Conservation (phyloP, 2,113 vertebrate species). For the Oenanthe oenanthe region DNA sequence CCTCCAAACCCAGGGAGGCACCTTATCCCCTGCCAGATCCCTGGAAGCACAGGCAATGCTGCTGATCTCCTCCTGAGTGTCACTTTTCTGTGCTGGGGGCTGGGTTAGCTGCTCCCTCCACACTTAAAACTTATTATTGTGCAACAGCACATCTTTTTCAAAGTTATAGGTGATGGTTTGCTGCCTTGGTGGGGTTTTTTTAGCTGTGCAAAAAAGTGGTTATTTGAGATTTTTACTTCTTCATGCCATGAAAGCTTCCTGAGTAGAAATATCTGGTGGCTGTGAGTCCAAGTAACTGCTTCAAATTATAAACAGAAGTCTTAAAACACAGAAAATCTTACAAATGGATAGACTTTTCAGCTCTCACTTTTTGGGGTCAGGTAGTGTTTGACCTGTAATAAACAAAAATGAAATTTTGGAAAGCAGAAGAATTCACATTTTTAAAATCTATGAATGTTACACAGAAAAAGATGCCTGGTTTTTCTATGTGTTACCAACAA, state of each 20-base stretch:
- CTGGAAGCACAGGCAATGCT: neutral
- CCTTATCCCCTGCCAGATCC: neutral
- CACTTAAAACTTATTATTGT: neutral
- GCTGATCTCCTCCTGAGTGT: neutral
- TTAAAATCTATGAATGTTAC: neutral
- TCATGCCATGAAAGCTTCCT: neutral
- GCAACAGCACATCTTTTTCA: neutral
- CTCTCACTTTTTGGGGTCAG: neutral
- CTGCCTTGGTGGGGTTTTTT: neutral
- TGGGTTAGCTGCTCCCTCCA: neutral
- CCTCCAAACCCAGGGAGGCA: neutral
- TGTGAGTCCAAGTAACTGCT: neutral
- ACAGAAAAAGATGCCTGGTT: neutral
- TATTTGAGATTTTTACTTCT: neutral
- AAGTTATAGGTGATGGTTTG: neutral
- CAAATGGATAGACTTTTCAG: neutral
- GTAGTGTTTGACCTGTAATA: neutral
- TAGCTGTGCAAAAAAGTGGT: neutral
- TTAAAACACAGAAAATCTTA: neutral
- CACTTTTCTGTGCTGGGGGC: fast-evolving
- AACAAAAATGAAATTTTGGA: neutral
- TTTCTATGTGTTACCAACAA: neutral
- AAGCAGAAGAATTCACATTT: neutral
- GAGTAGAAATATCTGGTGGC: neutral
- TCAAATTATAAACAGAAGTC: neutral